Evolutionary conservation across 2,888 invertebrate genomes (phyloP).

Genomic region (Acanthosepion lycidas): DNA sequence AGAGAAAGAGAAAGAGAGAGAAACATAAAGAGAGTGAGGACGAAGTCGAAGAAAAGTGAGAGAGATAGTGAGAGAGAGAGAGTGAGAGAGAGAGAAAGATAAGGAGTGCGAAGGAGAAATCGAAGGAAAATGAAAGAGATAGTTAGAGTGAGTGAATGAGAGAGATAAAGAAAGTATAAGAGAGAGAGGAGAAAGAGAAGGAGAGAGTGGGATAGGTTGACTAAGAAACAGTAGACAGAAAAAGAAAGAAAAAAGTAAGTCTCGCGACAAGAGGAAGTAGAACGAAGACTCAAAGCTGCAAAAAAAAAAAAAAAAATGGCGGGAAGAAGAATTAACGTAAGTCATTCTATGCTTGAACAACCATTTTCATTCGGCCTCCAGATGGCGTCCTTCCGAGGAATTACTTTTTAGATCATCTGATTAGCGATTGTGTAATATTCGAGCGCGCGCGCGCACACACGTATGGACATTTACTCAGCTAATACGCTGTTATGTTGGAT

Average conservation of each 20-base stretch:
- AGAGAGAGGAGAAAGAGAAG: background rate
- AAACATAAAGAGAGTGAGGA: background rate
- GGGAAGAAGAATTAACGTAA: background rate
- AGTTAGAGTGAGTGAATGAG: background rate
- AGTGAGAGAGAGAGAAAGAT: background rate
- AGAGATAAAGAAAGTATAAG: background rate
- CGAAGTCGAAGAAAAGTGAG: background rate
- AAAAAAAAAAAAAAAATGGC: background rate
- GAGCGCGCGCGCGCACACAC: background rate
- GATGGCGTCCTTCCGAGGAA: background rate
- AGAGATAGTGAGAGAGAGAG: background rate
- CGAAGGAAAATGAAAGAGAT: background rate
- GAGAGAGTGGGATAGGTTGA: too few species aligned
- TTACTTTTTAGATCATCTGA: background rate
- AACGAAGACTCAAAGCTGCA: background rate
- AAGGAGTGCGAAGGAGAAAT: background rate
- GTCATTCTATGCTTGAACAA: background rate
- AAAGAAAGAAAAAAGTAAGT: background rate
- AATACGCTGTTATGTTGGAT: too few species aligned
- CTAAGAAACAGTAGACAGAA: background rate
- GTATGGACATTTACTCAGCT: background rate
- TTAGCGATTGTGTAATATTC: background rate
- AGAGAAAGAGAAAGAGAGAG: background rate
- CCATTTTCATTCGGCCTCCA: background rate
- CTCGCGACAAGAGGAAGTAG: background rate